Percentiles rank a stretch among this genome's conserved stretches.
phyloP scores from a whole-genome alignment of 2,888 invertebrate species.

The Kuschelorhynchus macadamiae region DNA sequence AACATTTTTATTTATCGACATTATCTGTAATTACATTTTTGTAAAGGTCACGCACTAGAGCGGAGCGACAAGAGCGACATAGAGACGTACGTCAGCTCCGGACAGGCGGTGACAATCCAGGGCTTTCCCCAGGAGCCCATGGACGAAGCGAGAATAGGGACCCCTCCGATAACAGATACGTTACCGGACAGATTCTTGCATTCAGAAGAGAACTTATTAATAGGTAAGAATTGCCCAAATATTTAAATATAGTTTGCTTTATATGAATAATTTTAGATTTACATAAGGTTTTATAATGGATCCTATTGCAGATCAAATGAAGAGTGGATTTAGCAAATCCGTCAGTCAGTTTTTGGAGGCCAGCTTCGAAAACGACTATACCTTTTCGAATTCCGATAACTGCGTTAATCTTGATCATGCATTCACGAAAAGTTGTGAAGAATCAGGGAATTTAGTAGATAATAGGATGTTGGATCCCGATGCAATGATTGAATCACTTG shows the following conservation, averaged over 20 bases:
- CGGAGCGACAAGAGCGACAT: constrained; percentile 52
- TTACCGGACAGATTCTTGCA: constrained; percentile 67
- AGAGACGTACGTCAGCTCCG: constrained; percentile 39
- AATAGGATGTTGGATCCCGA: constrained; percentile 73
- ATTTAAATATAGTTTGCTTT: background rate
- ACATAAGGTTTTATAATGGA: too few species aligned
- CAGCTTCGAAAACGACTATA: constrained; percentile 49
- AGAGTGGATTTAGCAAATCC: constrained; percentile 68
- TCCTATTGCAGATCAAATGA: constrained; percentile 61
- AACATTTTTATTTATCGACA: too few species aligned
- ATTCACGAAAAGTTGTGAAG: constrained; percentile 62
- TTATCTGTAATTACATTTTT: too few species aligned
- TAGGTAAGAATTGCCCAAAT: constrained; percentile 53
- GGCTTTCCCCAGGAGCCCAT: constrained; percentile 17
- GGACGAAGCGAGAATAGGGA: constrained; percentile 43
- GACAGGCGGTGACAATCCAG: constrained; percentile 18
- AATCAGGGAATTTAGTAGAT: constrained; percentile 58
- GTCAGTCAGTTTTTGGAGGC: constrained; percentile 54
- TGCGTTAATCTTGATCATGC: constrained; percentile 54
- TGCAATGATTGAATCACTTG: constrained; percentile 78
- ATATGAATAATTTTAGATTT: background rate
- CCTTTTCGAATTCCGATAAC: constrained; percentile 48
- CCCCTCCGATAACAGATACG: constrained; percentile 51
- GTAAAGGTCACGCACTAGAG: constrained; percentile 36
- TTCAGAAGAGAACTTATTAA: constrained; percentile 64